Base-by-base conservation (phyloP, 2,797 vertebrate species). In the Alauda arvensis region DNA sequence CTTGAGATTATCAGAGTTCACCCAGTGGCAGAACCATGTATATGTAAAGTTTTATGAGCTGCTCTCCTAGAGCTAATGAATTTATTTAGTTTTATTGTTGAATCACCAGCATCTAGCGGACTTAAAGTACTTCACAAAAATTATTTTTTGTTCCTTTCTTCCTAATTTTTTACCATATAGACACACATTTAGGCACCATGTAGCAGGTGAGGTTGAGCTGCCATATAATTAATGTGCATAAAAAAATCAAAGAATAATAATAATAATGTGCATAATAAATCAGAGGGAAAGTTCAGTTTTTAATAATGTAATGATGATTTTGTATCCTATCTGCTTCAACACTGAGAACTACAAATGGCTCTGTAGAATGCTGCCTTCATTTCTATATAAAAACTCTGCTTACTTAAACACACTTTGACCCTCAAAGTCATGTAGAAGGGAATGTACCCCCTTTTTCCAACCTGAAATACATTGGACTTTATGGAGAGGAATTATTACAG, bases 101-200 rank as follows among this genome's bases (percentile, higher is more conserved):
- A 68, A 65, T 74, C 74, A 2, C 55, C 68, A 85, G 7, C 24
- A 18, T 77, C 40, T 77, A 83, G 45, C 17, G 7, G 33, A 84
- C 43, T 85, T 62, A 82, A 9, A 74, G 25, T 48, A 69, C 18
- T 78, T 72, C 43, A 63, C 12, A n/a, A 74, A 92, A 87, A 77
- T 11, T 86, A 61, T 69, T 87, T 88, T 84, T 18, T 76, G 8
- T 60, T 80, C 29, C 20, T 69, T 92, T 91, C 53, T 72, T 77
- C 37, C 39, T 87, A 49, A 79, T 80, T 67, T 74, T 91, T 90
- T 89, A 82, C 79, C 43, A 92, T 87, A 69, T 1, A 77, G 23
- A 67, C 21, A 80, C 65, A 79, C 8, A 59, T 87, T 92, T 80
- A 88, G 46, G 29, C n/a, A 78, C 33, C 18, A 53, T 20, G 19